A percentile compares a stretch with the other conserved stretches of the same genome.
These are phyloP conservation scores for Eudyptes chrysolophus DNA, from an alignment of 2,113 vertebrate genomes.

Conservation along the genomic window DNA sequence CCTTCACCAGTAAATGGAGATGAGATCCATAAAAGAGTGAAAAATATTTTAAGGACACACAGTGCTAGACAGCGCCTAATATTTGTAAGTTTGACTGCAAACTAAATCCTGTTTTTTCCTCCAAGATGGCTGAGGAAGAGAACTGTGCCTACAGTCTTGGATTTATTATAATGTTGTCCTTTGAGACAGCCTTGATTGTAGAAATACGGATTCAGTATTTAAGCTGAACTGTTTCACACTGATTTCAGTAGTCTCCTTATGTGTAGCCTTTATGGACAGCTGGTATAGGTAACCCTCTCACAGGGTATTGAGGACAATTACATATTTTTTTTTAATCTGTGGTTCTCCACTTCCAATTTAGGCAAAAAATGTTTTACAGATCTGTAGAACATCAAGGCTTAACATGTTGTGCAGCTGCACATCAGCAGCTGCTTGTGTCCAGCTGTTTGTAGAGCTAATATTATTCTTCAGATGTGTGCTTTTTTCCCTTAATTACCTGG, in stretches of 20 bases:
- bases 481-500: neutral
- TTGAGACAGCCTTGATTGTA: neutral
- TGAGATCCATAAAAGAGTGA: constrained; percentile 90
- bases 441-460: constrained; percentile 29
- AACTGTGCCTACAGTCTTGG: neutral
- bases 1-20: constrained; percentile 82
- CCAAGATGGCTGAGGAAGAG: neutral
- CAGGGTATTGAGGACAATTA: neutral
- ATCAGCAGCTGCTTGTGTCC: constrained; percentile 16
- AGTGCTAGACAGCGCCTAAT: constrained; percentile 71
- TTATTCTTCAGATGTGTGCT: neutral
- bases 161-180: neutral
- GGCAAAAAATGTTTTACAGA: neutral
- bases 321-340: neutral
- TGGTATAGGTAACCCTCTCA: neutral
- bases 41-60: constrained; percentile 88
- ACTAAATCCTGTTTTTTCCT: neutral
- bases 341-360: neutral
- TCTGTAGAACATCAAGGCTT: neutral
- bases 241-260: neutral
- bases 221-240: neutral
- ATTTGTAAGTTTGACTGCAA: constrained; percentile 76
- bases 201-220: neutral
- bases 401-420: neutral
- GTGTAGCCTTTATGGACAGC: neutral